Evolutionary conservation across 2,888 invertebrate genomes (phyloP).

Genomic region (Caradrina kadenii): DNA sequence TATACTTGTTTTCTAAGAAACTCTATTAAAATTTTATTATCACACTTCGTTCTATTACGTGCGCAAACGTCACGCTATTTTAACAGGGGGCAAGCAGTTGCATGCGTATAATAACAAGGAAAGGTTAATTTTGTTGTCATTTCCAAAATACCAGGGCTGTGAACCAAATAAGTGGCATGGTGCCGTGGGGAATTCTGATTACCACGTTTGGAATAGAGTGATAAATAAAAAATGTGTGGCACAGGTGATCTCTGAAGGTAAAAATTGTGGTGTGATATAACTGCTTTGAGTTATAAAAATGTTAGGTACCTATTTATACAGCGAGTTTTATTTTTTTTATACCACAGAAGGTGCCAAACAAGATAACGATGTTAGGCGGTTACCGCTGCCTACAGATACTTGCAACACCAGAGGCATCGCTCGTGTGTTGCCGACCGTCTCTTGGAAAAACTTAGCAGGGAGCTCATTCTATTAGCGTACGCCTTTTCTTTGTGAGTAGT

Average conservation of each 20-base stretch:
- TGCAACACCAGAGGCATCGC: too few species aligned
- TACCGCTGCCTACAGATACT: too few species aligned
- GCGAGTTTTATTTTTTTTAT: too few species aligned
- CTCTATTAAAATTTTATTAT: conserved; percentile 41
- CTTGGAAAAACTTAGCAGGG: too few species aligned
- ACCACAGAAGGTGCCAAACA: too few species aligned
- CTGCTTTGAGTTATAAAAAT: conserved; percentile 11
- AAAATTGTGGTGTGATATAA: conserved; percentile 19
- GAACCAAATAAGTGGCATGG: conserved; percentile 32
- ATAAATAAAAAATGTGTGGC: conserved; percentile 40
- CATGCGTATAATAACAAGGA: conserved; percentile 53
- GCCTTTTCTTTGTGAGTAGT: too few species aligned
- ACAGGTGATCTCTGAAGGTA: conserved; percentile 24
- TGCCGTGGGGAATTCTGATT: conserved; percentile 48
- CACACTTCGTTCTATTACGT: conserved; percentile 27
- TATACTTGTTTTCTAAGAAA: conserved; percentile 39
- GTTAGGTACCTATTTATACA: background rate
- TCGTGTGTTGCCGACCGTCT: too few species aligned
- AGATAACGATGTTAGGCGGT: too few species aligned
- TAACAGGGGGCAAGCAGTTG: conserved; percentile 51
- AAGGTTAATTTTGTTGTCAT: conserved; percentile 65
- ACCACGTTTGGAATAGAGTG: conserved; percentile 23
- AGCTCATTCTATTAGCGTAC: too few species aligned
- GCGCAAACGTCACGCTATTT: conserved; percentile 56
- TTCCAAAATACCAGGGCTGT: conserved; percentile 59